These are phyloP conservation scores for Catharus minimus DNA, from an alignment of 2,113 vertebrate species.

Conservation along the genomic window DNA sequence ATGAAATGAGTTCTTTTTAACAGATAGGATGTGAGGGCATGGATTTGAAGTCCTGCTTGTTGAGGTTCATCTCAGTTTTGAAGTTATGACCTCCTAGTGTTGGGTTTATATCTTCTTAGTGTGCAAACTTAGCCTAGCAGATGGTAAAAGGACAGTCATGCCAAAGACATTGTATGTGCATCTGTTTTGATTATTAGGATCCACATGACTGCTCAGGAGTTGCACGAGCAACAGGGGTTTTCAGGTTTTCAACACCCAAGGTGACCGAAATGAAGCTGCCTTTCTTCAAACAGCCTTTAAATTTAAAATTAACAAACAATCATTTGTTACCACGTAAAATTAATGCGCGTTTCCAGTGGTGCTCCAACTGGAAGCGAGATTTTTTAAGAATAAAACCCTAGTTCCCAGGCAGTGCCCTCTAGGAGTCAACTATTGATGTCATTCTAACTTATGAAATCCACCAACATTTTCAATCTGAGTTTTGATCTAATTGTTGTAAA, in stretches of 20 bases:
- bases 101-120: conserved; percentile 2
- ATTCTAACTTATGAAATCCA: conserved; percentile 60
- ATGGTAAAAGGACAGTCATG: background rate
- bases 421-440: conserved; percentile 64
- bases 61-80: background rate
- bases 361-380: conserved; percentile 1
- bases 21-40: background rate
- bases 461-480: conserved; percentile 63
- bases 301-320: conserved; percentile 59
- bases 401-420: conserved; percentile 36
- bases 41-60: conserved; percentile 3
- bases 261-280: background rate
- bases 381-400: conserved; percentile 56
- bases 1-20: background rate
- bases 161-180: background rate
- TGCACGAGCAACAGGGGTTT: background rate
- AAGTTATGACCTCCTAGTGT: background rate
- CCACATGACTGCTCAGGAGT: background rate
- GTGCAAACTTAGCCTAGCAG: conserved; percentile 2
- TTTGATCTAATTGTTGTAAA: conserved; percentile 71
- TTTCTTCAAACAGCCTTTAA: conserved; percentile 4
- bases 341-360: conserved; percentile 19
- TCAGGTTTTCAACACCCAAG: conserved; percentile 24
- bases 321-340: conserved; percentile 22
- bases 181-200: conserved; percentile 45